Base-by-base conservation (phyloP, 35 echinoderm and acorn worm genomes). In the Acanthaster planci region DNA sequence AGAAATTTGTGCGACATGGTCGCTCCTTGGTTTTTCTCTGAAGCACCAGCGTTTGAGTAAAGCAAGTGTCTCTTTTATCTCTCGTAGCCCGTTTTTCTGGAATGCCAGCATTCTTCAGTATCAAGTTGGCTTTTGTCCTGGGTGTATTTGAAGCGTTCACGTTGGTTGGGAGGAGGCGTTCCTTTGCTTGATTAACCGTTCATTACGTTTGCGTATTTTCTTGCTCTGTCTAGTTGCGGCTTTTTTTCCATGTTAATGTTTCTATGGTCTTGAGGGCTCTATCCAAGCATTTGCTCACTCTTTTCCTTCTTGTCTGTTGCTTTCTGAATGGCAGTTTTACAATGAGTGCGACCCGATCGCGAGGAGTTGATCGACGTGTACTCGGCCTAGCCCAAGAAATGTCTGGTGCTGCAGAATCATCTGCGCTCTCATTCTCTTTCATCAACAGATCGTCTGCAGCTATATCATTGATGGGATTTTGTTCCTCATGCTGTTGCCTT, bases 191-290 rank as follows among this genome's bases (percentile, higher is more conserved):
- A 35, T 21, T 22, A 84, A 39, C 39, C 58, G 17, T n/a, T 84
- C 56, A 29, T 67, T 60, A 3, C 82, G 55, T 40, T 47, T 84
- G 60, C 60, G 29, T 68, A 1, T 68, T 68, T 68, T 68, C 23
- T 68, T 68, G 60, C 29, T 68, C 60, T 68, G 60, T 68, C 27
- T 68, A 68, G 60, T 60, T 84, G 55, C 0, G 39, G 2, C 38
- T 39, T 84, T 5, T 47, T 68, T 84, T 60, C 37, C 58, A 0
- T 68, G 54, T 84, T 37, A 84, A 31, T 19, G 0, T 39, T 40
- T 84, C 82, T 5, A 84, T 72, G 40, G 78, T 81, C 22, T 54
- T 54, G 29, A 23, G 60, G 17, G 60, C 60, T 81, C 78, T 23
- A 14, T 81, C 42, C 52, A 81, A 14, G 21, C 40, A 81, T 52